Conservation (phyloP, 2,797 vertebrate genomes). For the Trichosurus vulpecula region DNA sequence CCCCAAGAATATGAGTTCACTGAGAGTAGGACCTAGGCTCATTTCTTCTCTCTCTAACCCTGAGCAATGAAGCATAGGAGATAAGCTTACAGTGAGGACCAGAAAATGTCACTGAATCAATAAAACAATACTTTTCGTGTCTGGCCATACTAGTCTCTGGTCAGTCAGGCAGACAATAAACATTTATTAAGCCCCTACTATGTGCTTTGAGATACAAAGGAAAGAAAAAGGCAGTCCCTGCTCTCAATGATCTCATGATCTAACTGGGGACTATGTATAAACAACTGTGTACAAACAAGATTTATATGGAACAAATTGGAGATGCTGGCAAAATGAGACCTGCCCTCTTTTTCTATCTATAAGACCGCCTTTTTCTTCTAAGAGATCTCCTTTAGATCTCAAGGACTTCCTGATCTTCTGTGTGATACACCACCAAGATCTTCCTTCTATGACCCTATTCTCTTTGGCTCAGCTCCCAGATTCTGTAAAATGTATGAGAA, state of each 20-base stretch:
- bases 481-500: not conserved
- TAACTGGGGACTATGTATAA: not conserved
- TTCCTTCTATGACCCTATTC: not conserved
- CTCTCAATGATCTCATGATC: not conserved
- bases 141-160: too few species aligned
- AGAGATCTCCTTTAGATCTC: not conserved
- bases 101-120: too few species aligned
- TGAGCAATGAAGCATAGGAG: too few species aligned
- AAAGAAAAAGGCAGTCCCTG: not conserved
- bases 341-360: not conserved
- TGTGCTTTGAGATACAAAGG: not conserved
- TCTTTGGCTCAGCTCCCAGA: not conserved
- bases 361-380: not conserved
- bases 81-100: too few species aligned
- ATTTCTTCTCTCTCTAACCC: too few species aligned
- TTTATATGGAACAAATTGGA: not conserved
- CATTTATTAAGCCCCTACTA: not conserved
- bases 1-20: too few species aligned
- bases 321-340: not conserved
- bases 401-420: not conserved
- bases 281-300: not conserved
- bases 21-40: too few species aligned
- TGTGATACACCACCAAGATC: not conserved
- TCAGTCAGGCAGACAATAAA: too few species aligned
- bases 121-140: too few species aligned